Conservation (phyloP, 2,113 vertebrate genomes). For the Channa maculata region DNA sequence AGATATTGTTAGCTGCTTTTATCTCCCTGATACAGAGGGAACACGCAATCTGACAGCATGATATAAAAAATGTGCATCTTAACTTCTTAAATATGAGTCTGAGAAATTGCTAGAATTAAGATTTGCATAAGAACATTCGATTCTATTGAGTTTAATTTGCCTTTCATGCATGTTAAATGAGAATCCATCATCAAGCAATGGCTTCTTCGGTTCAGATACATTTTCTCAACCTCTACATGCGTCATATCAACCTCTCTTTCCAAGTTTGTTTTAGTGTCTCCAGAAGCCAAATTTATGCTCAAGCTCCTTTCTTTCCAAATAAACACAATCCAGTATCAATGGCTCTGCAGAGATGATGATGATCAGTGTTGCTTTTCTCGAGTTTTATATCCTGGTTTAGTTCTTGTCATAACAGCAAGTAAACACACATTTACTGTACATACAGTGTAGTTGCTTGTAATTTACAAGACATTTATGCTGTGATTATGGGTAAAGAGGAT, state of each 20-base stretch:
- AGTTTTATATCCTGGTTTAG: background rate
- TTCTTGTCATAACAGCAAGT: conserved; percentile 3
- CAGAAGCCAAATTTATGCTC: too few species aligned
- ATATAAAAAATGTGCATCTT: background rate
- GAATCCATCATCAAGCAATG: too few species aligned
- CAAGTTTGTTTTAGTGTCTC: too few species aligned
- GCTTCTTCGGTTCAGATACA: too few species aligned
- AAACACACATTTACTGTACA: background rate
- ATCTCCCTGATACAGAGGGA: background rate
- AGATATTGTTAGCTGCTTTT: background rate
- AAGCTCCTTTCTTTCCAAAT: too few species aligned
- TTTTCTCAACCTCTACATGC: too few species aligned
- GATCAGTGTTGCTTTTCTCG: background rate
- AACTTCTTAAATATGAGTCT: too few species aligned
- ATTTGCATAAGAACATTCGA: too few species aligned
- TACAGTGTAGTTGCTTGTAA: background rate
- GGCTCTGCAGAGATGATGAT: background rate
- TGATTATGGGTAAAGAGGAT: too few species aligned
- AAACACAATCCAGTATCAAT: background rate
- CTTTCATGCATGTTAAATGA: background rate
- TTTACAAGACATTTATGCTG: background rate
- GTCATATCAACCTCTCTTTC: too few species aligned
- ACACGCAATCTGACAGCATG: background rate
- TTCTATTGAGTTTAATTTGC: background rate
- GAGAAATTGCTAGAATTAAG: too few species aligned